A percentile compares a stretch with the other conserved stretches of the same genome.
Evolutionary conservation across 2,113 vertebrate genomes (phyloP).

Genomic region (Gopherus evgoodei): DNA sequence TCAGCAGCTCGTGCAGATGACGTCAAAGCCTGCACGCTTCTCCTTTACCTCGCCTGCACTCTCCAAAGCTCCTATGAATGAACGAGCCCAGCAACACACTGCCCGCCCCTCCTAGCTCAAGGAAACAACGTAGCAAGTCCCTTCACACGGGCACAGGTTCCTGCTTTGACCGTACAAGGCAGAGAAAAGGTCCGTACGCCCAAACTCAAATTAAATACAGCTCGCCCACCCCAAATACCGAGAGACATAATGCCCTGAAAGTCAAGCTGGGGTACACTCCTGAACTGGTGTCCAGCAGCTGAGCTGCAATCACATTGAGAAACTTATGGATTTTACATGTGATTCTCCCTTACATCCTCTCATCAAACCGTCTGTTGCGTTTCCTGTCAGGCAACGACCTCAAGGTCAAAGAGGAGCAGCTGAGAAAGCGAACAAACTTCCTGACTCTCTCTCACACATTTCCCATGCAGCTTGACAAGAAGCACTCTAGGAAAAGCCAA

Average conservation of each 20-base stretch:
- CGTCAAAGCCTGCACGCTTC: not conserved
- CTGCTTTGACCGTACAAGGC: not conserved
- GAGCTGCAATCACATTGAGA: not conserved
- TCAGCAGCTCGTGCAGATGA: not conserved
- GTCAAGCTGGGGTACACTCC: not conserved
- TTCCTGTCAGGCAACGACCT: constrained; percentile 53
- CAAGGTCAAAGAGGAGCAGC: constrained; percentile 18
- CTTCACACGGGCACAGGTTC: not conserved
- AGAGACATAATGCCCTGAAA: not conserved
- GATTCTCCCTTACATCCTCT: constrained; percentile 15
- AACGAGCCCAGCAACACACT: not conserved
- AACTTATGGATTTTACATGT: not conserved
- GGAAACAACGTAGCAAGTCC: not conserved
- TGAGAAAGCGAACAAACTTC: not conserved
- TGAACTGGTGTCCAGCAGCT: not conserved
- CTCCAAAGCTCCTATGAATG: rapidly evolving
- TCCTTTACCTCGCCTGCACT: not conserved
- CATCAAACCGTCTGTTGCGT: not conserved
- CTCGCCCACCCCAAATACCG: not conserved
- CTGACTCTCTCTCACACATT: not conserved
- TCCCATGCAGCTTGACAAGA: not conserved
- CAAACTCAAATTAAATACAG: too few relatives aligned
- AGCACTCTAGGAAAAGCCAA: not conserved
- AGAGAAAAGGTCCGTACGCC: not conserved
- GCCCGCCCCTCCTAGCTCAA: not conserved